Conservation (phyloP, 2,113 vertebrate genomes). For the Phrynosoma platyrhinos region DNA sequence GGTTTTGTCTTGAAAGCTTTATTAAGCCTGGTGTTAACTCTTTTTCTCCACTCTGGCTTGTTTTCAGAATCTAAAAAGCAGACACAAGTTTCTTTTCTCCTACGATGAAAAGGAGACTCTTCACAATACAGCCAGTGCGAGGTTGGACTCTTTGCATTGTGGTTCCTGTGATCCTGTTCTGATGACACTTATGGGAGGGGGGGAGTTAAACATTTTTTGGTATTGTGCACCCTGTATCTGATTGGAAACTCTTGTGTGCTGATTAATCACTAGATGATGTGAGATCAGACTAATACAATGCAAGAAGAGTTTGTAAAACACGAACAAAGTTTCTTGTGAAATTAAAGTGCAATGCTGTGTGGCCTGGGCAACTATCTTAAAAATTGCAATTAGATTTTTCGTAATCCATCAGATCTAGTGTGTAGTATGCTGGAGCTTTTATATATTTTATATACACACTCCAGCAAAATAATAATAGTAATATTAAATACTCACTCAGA, state of each 20-base stretch:
- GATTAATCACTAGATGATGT: conserved; percentile 63
- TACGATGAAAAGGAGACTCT: conserved; percentile 82
- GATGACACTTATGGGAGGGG: conserved; percentile 77
- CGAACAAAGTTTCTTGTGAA: conserved; percentile 58
- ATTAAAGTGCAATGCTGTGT: conserved; percentile 56
- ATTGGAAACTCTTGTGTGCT: conserved; percentile 63
- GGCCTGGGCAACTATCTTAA: conserved; percentile 70
- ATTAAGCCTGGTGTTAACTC: conserved; percentile 86
- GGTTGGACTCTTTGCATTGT: conserved; percentile 83
- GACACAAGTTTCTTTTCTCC: conserved; percentile 87
- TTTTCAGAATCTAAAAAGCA: conserved; percentile 87
- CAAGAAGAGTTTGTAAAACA: conserved; percentile 69
- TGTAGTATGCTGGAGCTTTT: conserved; percentile 62
- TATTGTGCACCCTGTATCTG: conserved; percentile 75
- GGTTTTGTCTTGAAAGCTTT: conserved; percentile 86
- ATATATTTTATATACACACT: conserved; percentile 67
- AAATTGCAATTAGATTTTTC: conserved; percentile 51
- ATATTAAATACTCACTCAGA: conserved; percentile 53
- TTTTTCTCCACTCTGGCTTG: conserved; percentile 84
- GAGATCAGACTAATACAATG: conserved; percentile 59
- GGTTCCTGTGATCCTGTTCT: conserved; percentile 83
- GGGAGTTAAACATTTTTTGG: conserved; percentile 75
- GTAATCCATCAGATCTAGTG: conserved; percentile 33
- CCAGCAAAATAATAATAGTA: conserved; percentile 49
- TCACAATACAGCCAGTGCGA: conserved; percentile 84